These are phyloP conservation scores for Notothenia rossii DNA, from an alignment of 2,113 vertebrate genomes.

Conservation along the genomic window DNA sequence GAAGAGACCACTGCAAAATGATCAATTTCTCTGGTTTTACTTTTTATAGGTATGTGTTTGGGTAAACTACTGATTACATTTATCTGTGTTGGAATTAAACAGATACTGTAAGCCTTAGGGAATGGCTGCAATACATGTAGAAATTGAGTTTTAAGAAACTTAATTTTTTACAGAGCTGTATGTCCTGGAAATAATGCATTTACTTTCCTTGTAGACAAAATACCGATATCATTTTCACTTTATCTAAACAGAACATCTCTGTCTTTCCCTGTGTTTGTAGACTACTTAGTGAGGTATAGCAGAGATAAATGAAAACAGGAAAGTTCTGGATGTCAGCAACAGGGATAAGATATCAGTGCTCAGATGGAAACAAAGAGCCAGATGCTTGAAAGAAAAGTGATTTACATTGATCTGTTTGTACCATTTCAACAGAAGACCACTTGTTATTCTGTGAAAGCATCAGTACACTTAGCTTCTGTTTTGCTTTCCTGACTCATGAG, in stretches of 20 bases:
- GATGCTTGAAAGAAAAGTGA: constrained; percentile 32
- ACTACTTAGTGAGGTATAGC: background rate
- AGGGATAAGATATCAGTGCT: constrained; percentile 9
- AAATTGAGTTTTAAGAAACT: too few relatives aligned
- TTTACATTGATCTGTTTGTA: constrained; percentile 68
- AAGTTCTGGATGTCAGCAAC: constrained; percentile 13
- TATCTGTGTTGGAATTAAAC: too few relatives aligned
- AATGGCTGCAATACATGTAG: too few relatives aligned
- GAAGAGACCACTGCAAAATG: too few relatives aligned
- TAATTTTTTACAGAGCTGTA: too few relatives aligned
- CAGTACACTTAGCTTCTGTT: constrained; percentile 16
- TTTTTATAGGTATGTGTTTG: too few relatives aligned
- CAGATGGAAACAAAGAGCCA: constrained; percentile 36
- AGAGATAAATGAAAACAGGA: background rate
- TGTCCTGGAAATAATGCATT: background rate
- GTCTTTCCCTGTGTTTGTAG: background rate
- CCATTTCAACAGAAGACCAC: constrained; percentile 9
- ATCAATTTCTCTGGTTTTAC: too few relatives aligned
- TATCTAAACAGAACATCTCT: background rate
- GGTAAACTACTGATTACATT: too few relatives aligned
- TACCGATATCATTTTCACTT: background rate
- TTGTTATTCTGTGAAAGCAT: constrained; percentile 31
- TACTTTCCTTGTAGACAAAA: background rate
- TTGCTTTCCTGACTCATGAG: constrained; percentile 6
- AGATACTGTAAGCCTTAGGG: too few relatives aligned